Percentiles rank a stretch among this genome's conserved stretches.
These are phyloP conservation scores for Bettongia penicillata DNA, from an alignment of 2,113 vertebrate genomes.

Conservation along the genomic window DNA sequence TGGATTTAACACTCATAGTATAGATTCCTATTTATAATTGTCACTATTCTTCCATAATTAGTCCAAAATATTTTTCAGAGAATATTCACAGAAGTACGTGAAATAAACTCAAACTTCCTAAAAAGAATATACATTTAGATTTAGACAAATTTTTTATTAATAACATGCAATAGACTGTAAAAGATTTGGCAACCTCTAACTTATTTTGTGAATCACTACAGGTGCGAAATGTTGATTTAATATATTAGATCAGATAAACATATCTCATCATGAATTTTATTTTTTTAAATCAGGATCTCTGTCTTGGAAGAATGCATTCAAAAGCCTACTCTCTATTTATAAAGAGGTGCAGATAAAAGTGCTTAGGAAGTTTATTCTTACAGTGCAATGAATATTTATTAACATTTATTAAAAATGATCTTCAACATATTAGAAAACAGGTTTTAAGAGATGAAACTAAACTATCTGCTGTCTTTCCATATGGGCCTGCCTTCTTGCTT, in stretches of 20 bases:
- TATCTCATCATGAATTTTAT: not conserved
- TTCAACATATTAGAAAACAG: not conserved
- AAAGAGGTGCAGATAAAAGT: not conserved
- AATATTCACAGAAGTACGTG: not conserved
- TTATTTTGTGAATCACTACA: not conserved
- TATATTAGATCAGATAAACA: not conserved
- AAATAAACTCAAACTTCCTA: not conserved
- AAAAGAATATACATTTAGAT: not conserved
- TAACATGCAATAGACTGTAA: not conserved
- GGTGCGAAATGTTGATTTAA: not conserved
- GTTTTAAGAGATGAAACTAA: not conserved
- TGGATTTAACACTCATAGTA: not conserved
- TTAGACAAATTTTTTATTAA: not conserved
- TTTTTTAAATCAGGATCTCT: not conserved
- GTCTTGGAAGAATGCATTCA: not conserved
- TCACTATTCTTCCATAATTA: not conserved
- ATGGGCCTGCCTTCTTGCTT: rapidly evolving
- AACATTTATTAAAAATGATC: not conserved
- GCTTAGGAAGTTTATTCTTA: not conserved
- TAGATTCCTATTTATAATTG: not conserved
- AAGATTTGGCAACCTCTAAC: not conserved
- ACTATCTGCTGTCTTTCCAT: not conserved
- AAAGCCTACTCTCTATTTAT: not conserved
- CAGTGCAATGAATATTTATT: not conserved
- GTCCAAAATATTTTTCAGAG: not conserved